Percentiles rank a stretch among this genome's conserved stretches.
Evolutionary conservation across 2,797 vertebrate genomes (phyloP).

Genomic region (Diceros bicornis): DNA sequence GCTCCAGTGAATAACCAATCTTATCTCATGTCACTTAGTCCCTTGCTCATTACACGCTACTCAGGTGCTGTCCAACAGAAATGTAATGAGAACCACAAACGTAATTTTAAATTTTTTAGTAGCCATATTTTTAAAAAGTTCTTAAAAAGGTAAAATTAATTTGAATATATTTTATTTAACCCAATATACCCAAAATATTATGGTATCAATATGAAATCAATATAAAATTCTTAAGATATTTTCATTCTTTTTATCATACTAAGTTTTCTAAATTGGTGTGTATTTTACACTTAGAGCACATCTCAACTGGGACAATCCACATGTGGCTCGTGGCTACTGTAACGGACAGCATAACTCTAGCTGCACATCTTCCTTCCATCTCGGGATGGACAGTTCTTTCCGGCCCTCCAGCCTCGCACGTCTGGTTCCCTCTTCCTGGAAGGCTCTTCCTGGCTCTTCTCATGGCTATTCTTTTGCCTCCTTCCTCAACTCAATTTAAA

Average conservation of each 20-base stretch:
- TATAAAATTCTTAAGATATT: slow-evolving; percentile 4
- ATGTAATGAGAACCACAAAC: not conserved
- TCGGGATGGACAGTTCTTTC: not conserved
- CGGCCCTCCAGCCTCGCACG: accelerated
- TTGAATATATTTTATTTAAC: slow-evolving; percentile 41
- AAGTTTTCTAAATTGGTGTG: not conserved
- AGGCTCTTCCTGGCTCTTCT: not conserved
- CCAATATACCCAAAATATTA: not conserved
- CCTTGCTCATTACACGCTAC: not conserved
- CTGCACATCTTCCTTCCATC: not conserved
- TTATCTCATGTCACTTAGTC: not conserved
- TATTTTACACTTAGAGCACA: not conserved
- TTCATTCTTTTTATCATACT: not conserved
- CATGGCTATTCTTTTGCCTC: not conserved
- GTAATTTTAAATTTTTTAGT: not conserved
- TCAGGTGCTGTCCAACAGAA: not conserved
- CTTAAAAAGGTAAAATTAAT: slow-evolving; percentile 45
- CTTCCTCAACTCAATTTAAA: not conserved
- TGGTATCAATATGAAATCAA: not conserved
- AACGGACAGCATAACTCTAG: not conserved
- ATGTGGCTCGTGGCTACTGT: not conserved
- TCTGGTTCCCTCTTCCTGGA: not conserved
- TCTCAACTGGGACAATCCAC: not conserved
- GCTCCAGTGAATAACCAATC: not conserved
- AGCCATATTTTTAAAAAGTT: not conserved